Percentiles rank a stretch among this genome's conserved stretches.
Evolutionary conservation across 2,888 invertebrate species (phyloP).

Genomic region (Drosophila antonietae): DNA sequence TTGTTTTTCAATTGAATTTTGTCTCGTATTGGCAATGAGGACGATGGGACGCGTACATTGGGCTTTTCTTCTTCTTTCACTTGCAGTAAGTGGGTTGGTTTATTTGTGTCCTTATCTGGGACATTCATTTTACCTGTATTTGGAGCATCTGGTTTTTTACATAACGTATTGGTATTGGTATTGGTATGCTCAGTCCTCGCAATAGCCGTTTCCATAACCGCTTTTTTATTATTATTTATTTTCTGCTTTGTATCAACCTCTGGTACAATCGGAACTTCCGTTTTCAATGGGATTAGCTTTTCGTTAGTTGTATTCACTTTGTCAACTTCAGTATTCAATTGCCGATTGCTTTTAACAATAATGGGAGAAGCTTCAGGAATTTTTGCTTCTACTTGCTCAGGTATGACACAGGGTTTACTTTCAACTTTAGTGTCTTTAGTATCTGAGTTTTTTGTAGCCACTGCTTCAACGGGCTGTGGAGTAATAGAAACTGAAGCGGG

Average conservation of each 20-base stretch:
- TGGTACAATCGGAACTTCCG: constrained; percentile 8
- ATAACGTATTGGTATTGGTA: constrained; percentile 13
- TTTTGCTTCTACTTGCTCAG: constrained; percentile 8
- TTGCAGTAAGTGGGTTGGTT: constrained; percentile 64
- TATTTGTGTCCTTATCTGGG: constrained; percentile 49
- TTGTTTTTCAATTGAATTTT: constrained; percentile 73
- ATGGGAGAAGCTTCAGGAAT: constrained; percentile 10
- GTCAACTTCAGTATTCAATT: constrained; percentile 19
- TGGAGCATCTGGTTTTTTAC: constrained; percentile 47
- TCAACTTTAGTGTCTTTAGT: constrained; percentile 10
- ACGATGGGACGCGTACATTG: constrained; percentile 40
- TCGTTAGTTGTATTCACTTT: constrained; percentile 21
- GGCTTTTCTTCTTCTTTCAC: constrained; percentile 80
- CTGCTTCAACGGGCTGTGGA: constrained; percentile 7
- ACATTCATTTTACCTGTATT: constrained; percentile 35
- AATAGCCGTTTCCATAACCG: constrained; percentile 24
- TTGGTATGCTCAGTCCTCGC: constrained; percentile 37
- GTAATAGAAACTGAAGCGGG: background rate
- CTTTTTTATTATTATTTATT: constrained; percentile 50
- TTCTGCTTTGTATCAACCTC: constrained; percentile 56
- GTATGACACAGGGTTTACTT: background rate
- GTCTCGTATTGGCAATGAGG: constrained; percentile 63
- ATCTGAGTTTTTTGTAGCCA: constrained; percentile 4
- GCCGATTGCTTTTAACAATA: constrained; percentile 15
- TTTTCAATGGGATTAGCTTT: constrained; percentile 20